phyloP scores from a whole-genome alignment of 2,888 invertebrate genomes.

The Osedax fenrisi region DNA sequence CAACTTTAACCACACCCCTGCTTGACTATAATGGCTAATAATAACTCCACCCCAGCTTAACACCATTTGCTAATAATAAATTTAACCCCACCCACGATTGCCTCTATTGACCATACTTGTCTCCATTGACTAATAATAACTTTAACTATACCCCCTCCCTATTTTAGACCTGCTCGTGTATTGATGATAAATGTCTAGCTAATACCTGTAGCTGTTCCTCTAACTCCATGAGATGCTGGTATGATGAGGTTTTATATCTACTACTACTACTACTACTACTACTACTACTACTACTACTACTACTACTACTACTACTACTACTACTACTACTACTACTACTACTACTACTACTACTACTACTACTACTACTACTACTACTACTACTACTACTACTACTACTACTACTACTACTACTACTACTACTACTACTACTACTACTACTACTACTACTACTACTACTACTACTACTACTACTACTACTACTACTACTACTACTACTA shows the following conservation, averaged over 20 bases:
- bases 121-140: no score
- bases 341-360: conserved; percentile 1
- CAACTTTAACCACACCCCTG: no score
- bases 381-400: conserved; percentile 4
- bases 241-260: no score
- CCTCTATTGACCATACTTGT: no score
- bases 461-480: conserved; percentile 10
- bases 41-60: no score
- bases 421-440: conserved; percentile 5
- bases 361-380: conserved; percentile 5
- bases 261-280: conserved; percentile 3
- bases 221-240: no score
- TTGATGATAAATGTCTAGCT: no score
- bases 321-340: conserved; percentile 7
- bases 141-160: no score
- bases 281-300: conserved; percentile 5
- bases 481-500: conserved; percentile 7
- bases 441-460: conserved; percentile 10
- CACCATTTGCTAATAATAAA: no score
- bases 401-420: conserved; percentile 7
- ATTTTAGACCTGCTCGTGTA: no score
- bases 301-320: conserved; percentile 10
- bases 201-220: not conserved
- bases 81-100: no score
- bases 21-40: no score